Evolutionary conservation across 2,888 invertebrate species (phyloP).

Genomic region (Tinea pellionella): DNA sequence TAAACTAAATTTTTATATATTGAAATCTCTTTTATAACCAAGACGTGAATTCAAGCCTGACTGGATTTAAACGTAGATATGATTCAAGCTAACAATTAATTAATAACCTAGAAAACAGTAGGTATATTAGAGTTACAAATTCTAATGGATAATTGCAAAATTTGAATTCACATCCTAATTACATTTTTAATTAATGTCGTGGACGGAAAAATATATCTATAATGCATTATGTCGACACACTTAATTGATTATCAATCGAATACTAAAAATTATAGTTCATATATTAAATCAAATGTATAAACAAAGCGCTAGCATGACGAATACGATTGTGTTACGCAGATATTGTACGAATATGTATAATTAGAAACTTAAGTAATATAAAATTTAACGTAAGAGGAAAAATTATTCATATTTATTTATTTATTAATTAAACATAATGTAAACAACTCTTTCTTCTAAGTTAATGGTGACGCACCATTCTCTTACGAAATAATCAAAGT

Average conservation of each 20-base stretch:
- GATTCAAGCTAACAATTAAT: too few relatives aligned
- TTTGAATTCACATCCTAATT: background rate
- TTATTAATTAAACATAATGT: background rate
- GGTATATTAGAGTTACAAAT: too few relatives aligned
- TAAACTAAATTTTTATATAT: background rate
- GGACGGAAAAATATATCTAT: conserved; percentile 6
- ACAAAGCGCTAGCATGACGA: background rate
- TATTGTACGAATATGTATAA: background rate
- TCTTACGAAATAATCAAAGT: background rate
- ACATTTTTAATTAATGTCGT: background rate
- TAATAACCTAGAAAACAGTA: too few relatives aligned
- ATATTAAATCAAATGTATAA: background rate
- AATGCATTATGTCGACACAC: background rate
- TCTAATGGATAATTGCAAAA: too few relatives aligned
- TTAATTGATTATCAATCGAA: background rate
- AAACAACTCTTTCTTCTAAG: too few relatives aligned
- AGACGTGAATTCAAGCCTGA: background rate
- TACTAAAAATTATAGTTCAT: background rate
- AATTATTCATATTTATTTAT: background rate
- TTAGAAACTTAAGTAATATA: background rate
- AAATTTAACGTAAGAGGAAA: background rate
- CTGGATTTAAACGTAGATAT: too few relatives aligned
- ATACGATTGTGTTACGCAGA: background rate
- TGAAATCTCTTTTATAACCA: background rate
- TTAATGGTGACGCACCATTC: too few relatives aligned